A percentile compares a stretch with the other conserved stretches of the same genome.
These are phyloP conservation scores for Myzus persicae DNA, from an alignment of 1,140 invertebrate species.

Conservation along the genomic window DNA sequence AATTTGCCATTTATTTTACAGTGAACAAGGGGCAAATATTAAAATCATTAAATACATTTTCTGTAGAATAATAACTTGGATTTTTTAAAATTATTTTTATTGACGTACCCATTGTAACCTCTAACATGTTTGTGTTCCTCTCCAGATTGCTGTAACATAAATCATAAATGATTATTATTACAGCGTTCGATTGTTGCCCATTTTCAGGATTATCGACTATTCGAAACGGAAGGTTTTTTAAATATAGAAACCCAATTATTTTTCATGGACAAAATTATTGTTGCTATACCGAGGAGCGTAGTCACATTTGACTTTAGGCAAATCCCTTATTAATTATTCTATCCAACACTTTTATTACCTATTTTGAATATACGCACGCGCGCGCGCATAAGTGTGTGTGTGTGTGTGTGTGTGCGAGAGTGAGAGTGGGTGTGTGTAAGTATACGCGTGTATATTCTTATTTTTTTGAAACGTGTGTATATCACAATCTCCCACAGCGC, in stretches of 20 bases:
- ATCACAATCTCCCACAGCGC: background rate
- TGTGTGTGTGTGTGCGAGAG: background rate
- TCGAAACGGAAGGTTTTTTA: background rate
- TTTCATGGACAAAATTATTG: background rate
- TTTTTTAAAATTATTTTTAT: no score
- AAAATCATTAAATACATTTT: no score
- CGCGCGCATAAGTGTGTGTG: background rate
- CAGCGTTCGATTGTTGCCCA: no score
- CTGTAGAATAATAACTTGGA: no score
- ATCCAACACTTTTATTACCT: background rate
- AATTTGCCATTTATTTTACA: background rate
- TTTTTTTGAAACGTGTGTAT: conserved; percentile 49
- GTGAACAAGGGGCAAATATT: no score
- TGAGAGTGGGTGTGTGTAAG: background rate
- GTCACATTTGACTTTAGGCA: background rate
- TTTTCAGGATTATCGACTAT: background rate
- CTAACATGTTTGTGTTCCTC: no score
- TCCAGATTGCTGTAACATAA: no score
- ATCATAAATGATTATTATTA: no score
- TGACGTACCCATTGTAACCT: no score
- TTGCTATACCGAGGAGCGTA: background rate
- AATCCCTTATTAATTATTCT: conserved; percentile 7
- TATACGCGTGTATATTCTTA: background rate
- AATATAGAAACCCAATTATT: background rate
- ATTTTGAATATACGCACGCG: background rate